These are phyloP conservation scores for Zaprionus tsacasi DNA, from an alignment of 1,140 invertebrate species.

Conservation along the genomic window DNA sequence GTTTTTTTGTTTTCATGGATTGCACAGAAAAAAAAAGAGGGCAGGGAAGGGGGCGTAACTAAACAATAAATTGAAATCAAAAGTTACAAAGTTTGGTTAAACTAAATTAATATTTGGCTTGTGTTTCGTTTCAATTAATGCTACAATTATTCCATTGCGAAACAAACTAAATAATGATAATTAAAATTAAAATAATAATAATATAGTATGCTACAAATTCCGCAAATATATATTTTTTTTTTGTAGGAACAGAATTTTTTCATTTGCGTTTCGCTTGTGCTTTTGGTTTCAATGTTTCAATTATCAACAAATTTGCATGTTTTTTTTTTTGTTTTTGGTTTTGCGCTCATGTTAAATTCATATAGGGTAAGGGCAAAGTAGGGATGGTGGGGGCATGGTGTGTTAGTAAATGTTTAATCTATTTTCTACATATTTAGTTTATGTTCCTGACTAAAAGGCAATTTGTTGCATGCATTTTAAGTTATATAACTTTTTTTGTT, in stretches of 20 bases:
- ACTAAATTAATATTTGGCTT: constrained; percentile 70
- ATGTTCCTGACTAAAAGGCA: constrained; percentile 20
- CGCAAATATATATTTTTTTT: background rate
- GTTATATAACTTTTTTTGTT: constrained; percentile 1
- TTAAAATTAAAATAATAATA: constrained; percentile 14
- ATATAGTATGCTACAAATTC: constrained; percentile 4
- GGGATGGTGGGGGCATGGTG: background rate
- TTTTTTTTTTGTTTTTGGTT: constrained; percentile 34
- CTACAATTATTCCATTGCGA: background rate
- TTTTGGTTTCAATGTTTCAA: constrained; percentile 63
- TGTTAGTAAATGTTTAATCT: constrained; percentile 9
- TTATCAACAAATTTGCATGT: constrained; percentile 50
- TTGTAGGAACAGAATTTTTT: constrained; percentile 26
- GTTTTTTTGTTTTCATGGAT: constrained; percentile 24
- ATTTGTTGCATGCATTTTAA: constrained; percentile 13
- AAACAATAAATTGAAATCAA: constrained; percentile 28
- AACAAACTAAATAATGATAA: constrained; percentile 23
- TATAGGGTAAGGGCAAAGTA: background rate
- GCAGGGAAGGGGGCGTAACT: background rate
- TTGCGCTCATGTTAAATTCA: constrained; percentile 52
- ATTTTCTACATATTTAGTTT: constrained; percentile 8
- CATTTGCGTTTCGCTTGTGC: constrained; percentile 11
- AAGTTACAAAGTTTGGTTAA: constrained; percentile 15
- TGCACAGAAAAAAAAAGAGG: constrained; percentile 31
- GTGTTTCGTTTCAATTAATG: constrained; percentile 42